Base-by-base conservation (phyloP, 2,113 vertebrate species). In the Vanacampus margaritifer region DNA sequence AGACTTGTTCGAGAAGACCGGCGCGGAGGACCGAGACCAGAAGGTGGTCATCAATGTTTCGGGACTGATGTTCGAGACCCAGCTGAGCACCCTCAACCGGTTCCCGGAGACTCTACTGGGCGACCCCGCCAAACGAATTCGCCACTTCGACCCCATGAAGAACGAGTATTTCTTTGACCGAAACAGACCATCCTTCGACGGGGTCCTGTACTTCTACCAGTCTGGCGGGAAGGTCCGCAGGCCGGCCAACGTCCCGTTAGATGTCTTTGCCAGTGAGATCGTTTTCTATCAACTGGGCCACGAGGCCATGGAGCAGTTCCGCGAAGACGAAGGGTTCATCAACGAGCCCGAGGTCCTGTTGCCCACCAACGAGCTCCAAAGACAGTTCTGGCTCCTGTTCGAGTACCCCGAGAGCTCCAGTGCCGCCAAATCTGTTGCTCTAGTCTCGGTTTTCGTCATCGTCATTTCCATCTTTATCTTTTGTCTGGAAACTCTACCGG, bases 81-180 rank as follows among this genome's bases (percentile, higher is more conserved):
- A 95, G 75, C 94, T 97, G 72, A 94, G 93, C 86, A 99, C 96
- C 17, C 89, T 99, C 12, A 91, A 83, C 70, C 94, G 94, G 79
- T 99, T 99, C 79, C 96, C 97, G 0, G 95, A 98, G 14, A 95
- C 96, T 1, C 85, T 99, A 35, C 91, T 99, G 0, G 97, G 97
- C 43, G 93, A 98, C 78, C 92, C 94, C 0, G 91, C 92, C 24
- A 98, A 94, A 86, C 92, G 97, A 84, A 93, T 96, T 79, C 90
- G 87, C 16, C 96, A 96, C 89, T 99, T 99, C 1, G 96, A 98
- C 84, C 95, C 95, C 28, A 95, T 98, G 95, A 96, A 86, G 73
- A 98, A 99, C 0, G 95, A 99, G 10, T 99, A 99, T 71, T 99
- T 98, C 84, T 99, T 99, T 67, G 97, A 99, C 64, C 86, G 97